These are phyloP conservation scores for Heliconius hermathena DNA, from an alignment of 1,140 invertebrate genomes.

Conservation along the genomic window DNA sequence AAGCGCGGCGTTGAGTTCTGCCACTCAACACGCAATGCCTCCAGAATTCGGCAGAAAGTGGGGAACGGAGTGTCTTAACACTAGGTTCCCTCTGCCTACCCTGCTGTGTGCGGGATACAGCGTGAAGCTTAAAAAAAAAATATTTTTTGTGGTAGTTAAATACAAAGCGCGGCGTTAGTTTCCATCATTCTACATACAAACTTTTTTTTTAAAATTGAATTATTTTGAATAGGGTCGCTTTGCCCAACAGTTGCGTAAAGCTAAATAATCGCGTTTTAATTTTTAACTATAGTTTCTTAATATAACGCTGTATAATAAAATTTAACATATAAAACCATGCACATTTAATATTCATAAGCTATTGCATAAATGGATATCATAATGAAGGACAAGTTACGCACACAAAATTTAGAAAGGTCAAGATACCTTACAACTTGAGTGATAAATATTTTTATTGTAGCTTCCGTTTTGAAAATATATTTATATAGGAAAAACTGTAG, in stretches of 20 bases:
- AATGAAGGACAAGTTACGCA: slow-evolving; percentile 25
- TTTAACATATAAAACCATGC: background rate
- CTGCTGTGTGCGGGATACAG: too few species aligned
- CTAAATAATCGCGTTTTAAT: background rate
- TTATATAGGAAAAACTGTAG: too few species aligned
- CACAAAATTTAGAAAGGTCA: slow-evolving; percentile 23
- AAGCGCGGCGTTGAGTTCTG: too few species aligned
- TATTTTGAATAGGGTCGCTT: background rate
- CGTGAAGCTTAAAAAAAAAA: too few species aligned
- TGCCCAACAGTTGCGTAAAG: background rate
- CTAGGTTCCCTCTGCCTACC: too few species aligned
- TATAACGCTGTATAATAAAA: background rate
- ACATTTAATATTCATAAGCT: slow-evolving; percentile 1
- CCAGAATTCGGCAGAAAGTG: too few species aligned
- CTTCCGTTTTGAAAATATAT: background rate
- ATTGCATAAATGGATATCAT: slow-evolving; percentile 24
- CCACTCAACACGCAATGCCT: too few species aligned
- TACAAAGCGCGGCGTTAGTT: too few species aligned
- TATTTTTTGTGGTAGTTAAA: too few species aligned
- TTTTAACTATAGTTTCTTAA: background rate
- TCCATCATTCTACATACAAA: background rate
- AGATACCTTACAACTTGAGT: slow-evolving; percentile 8
- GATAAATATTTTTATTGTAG: background rate
- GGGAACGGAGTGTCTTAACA: too few species aligned
- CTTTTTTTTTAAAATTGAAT: background rate